A percentile compares a stretch with the other conserved stretches of the same genome.
phyloP scores from a whole-genome alignment of 2,888 invertebrate genomes.

The Zygogramma bicolorata region DNA sequence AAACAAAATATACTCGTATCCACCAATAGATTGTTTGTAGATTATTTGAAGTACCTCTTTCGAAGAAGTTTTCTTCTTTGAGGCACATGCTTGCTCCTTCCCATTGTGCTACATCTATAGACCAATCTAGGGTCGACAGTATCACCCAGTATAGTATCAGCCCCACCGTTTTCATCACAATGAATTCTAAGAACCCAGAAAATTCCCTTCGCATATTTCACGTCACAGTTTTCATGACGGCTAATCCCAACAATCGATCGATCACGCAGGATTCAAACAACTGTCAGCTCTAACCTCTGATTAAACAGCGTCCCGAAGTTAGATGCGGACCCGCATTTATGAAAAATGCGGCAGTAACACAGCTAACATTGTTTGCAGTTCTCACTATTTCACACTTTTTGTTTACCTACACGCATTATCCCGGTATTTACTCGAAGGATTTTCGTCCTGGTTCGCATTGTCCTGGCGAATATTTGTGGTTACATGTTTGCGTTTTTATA shows the following conservation, averaged over 20 bases:
- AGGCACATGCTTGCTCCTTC: too few relatives aligned
- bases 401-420: slow-evolving; percentile 54
- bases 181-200: not conserved
- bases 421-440: slow-evolving; percentile 53
- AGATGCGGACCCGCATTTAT: slow-evolving; percentile 24
- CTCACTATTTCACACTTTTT: slow-evolving; percentile 53
- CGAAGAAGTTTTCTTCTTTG: too few relatives aligned
- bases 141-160: too few relatives aligned
- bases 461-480: slow-evolving; percentile 44
- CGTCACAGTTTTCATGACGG: slow-evolving; percentile 14
- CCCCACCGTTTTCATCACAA: too few relatives aligned
- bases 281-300: slow-evolving; percentile 45
- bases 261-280: slow-evolving; percentile 51
- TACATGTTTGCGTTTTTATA: slow-evolving; percentile 43
- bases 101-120: too few relatives aligned
- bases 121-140: too few relatives aligned
- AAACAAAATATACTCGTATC: too few relatives aligned
- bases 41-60: too few relatives aligned
- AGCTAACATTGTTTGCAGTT: slow-evolving; percentile 53
- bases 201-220: slow-evolving; percentile 1
- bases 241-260: slow-evolving; percentile 43
- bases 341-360: slow-evolving; percentile 48
- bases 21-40: too few relatives aligned
- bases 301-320: slow-evolving; percentile 42
- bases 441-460: slow-evolving; percentile 50